These are phyloP conservation scores for Apantesis nais DNA, from an alignment of 2,888 invertebrate genomes.

Conservation along the genomic window DNA sequence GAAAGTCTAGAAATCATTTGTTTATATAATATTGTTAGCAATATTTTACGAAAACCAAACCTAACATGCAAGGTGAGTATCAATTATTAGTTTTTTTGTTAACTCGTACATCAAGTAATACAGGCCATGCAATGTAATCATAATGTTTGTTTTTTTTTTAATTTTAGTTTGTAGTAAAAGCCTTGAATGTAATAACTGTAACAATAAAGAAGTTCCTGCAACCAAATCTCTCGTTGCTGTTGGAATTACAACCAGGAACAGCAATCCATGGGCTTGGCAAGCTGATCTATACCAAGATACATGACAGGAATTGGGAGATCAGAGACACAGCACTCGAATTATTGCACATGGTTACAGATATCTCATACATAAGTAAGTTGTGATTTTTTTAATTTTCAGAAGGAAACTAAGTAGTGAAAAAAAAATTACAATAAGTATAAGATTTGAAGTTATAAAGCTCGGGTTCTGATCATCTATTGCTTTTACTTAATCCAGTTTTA, in stretches of 20 bases:
- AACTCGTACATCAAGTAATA: not conserved
- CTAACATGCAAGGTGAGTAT: conserved; percentile 71
- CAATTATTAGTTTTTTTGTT: not conserved
- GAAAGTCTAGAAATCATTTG: conserved; percentile 91
- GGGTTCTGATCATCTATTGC: too few relatives aligned
- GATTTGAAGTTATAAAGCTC: too few relatives aligned
- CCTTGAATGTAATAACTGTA: conserved; percentile 88
- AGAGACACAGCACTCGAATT: conserved; percentile 91
- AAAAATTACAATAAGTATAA: too few relatives aligned
- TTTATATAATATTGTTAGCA: conserved; percentile 77
- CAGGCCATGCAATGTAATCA: not conserved
- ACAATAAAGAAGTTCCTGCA: conserved; percentile 91
- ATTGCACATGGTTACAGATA: conserved; percentile 88
- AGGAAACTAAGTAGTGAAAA: too few relatives aligned
- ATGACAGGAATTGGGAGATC: conserved; percentile 92
- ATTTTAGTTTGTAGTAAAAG: conserved; percentile 89
- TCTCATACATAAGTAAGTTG: conserved; percentile 89
- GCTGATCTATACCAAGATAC: conserved; percentile 88
- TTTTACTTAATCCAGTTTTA: too few relatives aligned
- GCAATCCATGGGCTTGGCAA: conserved; percentile 88
- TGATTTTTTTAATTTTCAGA: not conserved
- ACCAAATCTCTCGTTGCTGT: conserved; percentile 90
- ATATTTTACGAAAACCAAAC: conserved; percentile 70
- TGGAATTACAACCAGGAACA: conserved; percentile 88
- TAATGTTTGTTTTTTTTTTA: not conserved